Conservation (phyloP, 2,888 invertebrate species). For the Euphydryas editha region DNA sequence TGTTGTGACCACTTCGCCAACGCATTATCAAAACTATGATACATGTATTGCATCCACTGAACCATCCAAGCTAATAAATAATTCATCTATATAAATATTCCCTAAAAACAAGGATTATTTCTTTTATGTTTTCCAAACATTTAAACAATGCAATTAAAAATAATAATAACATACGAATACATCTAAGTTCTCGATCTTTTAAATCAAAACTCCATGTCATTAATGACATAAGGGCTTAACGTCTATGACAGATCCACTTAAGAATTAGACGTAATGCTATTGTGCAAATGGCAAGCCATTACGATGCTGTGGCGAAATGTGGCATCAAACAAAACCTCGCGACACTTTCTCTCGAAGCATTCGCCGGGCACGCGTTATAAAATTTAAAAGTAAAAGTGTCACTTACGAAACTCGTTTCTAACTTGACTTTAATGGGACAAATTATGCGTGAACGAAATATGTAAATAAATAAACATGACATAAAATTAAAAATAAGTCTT, state of each 20-base stretch:
- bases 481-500: neutral
- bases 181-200: neutral
- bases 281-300: conserved; percentile 35
- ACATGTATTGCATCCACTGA: too few species aligned
- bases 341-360: conserved; percentile 53
- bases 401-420: conserved; percentile 56
- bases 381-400: conserved; percentile 68
- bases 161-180: neutral
- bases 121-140: too few species aligned
- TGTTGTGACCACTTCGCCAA: too few species aligned
- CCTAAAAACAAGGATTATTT: too few species aligned
- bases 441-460: conserved; percentile 33
- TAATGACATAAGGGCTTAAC: conserved; percentile 14
- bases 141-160: too few species aligned
- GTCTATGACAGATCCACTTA: conserved; percentile 17
- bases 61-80: too few species aligned
- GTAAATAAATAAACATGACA: neutral
- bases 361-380: conserved; percentile 44
- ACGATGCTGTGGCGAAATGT: conserved; percentile 43
- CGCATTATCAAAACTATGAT: too few species aligned
- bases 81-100: too few species aligned
- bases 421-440: conserved; percentile 28
- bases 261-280: conserved; percentile 26
- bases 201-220: conserved; percentile 11
- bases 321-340: conserved; percentile 48